These are phyloP conservation scores for Sthenelais limicola DNA, from an alignment of 2,888 invertebrate genomes.

Conservation along the genomic window DNA sequence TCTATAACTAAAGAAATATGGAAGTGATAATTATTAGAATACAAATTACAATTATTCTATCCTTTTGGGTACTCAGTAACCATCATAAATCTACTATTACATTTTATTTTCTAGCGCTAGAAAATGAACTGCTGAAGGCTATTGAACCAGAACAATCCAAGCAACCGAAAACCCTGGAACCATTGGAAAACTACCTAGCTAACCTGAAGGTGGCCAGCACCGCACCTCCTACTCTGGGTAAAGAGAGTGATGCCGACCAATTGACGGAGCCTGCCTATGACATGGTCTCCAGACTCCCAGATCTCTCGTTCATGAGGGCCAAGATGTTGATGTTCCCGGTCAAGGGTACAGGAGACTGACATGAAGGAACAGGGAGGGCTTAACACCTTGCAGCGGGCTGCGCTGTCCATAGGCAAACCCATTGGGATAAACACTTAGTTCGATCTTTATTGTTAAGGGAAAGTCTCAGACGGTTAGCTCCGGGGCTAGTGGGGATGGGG, in stretches of 20 bases:
- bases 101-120: conserved; percentile 41
- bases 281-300: conserved; percentile 69
- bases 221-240: conserved; percentile 49
- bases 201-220: conserved; percentile 63
- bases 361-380: background rate
- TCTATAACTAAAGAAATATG: too few relatives aligned
- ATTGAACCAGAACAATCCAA: conserved; percentile 74
- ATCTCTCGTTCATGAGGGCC: conserved; percentile 72
- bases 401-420: too few relatives aligned
- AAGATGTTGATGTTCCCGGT: conserved; percentile 72
- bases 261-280: conserved; percentile 66
- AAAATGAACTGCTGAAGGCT: conserved; percentile 49
- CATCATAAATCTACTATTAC: too few relatives aligned
- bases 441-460: too few relatives aligned
- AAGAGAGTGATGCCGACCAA: conserved; percentile 48
- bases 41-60: too few relatives aligned
- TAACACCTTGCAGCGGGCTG: too few relatives aligned
- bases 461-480: too few relatives aligned
- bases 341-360: conserved; percentile 41
- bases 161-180: conserved; percentile 76
- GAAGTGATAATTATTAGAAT: too few relatives aligned
- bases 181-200: conserved; percentile 67
- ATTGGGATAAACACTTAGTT: too few relatives aligned
- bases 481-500: too few relatives aligned
- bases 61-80: too few relatives aligned